These are phyloP conservation scores for Heliconius ismenius DNA, from an alignment of 2,888 invertebrate species.

Conservation along the genomic window DNA sequence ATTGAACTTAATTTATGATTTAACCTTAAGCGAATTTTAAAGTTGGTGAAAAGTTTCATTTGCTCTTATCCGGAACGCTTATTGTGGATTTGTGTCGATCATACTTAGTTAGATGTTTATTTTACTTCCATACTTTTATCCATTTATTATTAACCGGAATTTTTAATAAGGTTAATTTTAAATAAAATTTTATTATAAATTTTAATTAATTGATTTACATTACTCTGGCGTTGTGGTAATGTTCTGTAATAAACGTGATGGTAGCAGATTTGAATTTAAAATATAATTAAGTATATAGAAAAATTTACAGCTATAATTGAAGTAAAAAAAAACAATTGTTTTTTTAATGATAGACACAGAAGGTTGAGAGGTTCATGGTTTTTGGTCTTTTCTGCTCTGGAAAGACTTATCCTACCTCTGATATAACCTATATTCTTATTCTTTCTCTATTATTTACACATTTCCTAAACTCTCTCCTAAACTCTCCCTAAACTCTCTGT, in stretches of 20 bases:
- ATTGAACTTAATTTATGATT: conserved; percentile 26
- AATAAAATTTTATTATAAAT: background rate
- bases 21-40: conserved; percentile 33
- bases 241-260: background rate
- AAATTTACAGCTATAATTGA: background rate
- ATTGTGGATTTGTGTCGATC: conserved; percentile 17
- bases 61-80: conserved; percentile 15
- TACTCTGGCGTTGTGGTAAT: background rate
- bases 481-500: too few relatives aligned
- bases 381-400: too few relatives aligned
- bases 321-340: background rate
- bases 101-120: background rate
- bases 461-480: too few relatives aligned
- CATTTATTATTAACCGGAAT: background rate
- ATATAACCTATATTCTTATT: too few relatives aligned
- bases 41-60: conserved; percentile 21
- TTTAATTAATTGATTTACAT: background rate
- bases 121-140: background rate
- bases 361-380: too few relatives aligned
- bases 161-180: background rate
- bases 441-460: too few relatives aligned
- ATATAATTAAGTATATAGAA: too few relatives aligned
- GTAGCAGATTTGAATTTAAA: too few relatives aligned
- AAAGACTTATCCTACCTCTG: too few relatives aligned
- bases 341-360: too few relatives aligned